Evolutionary conservation across 2,113 vertebrate species (phyloP).

Genomic region (Illadopsis cleaveri): DNA sequence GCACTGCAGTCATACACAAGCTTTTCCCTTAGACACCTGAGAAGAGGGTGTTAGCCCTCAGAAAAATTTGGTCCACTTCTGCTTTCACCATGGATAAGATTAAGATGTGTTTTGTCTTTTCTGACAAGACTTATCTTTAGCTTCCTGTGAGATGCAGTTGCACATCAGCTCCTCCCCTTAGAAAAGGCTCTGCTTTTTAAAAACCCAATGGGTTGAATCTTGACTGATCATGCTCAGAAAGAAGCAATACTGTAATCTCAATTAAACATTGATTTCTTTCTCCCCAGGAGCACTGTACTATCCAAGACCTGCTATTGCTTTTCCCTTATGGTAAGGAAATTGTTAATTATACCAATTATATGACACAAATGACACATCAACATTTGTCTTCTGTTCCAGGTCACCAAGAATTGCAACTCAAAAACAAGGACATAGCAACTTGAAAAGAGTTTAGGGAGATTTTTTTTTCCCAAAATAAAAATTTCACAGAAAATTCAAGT

Average conservation of each 20-base stretch:
- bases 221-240: background rate
- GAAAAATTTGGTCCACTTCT: background rate
- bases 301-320: constrained; percentile 24
- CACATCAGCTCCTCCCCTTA: background rate
- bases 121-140: background rate
- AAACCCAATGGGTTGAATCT: background rate
- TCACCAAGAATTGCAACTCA: constrained; percentile 21
- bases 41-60: background rate
- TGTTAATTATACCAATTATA: constrained; percentile 47
- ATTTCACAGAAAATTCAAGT: background rate
- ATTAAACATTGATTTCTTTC: constrained; percentile 42
- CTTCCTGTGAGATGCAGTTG: background rate
- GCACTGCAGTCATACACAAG: background rate
- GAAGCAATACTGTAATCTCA: constrained; percentile 16
- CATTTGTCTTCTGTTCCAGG: constrained; percentile 30
- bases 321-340: constrained; percentile 12
- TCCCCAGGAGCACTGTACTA: constrained; percentile 14
- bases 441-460: background rate
- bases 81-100: background rate
- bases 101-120: background rate
- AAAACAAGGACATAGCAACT: constrained; percentile 35
- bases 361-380: constrained; percentile 10
- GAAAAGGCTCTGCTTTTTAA: background rate
- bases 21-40: background rate
- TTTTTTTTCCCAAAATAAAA: background rate